Evolutionary conservation across 1,140 invertebrate genomes (phyloP).

Genomic region (Heliconius hewitsoni): DNA sequence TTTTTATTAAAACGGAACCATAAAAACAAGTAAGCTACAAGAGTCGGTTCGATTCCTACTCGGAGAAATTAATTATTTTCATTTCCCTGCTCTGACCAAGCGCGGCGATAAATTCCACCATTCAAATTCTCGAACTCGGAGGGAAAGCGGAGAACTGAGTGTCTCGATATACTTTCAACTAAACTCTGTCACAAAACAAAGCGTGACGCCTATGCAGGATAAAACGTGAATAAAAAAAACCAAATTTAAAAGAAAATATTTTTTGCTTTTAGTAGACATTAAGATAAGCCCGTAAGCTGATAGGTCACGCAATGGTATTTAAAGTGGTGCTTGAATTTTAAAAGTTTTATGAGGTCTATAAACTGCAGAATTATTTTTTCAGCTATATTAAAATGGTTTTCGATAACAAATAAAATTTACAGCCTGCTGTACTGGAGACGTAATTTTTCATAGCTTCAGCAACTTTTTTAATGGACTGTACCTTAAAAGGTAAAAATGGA

Average conservation of each 20-base stretch:
- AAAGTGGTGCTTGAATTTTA: neutral
- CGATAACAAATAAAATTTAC: neutral
- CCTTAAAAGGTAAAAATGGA: no score
- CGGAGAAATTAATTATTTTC: no score
- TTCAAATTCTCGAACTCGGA: no score
- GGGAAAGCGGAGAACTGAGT: no score
- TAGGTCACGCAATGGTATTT: slow-evolving; percentile 20
- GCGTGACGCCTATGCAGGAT: neutral
- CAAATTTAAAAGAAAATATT: neutral
- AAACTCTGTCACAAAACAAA: no score
- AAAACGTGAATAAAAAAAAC: neutral
- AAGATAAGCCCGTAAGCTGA: slow-evolving; percentile 11
- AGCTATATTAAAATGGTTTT: neutral
- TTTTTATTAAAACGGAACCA: no score
- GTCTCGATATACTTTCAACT: no score
- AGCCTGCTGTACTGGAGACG: neutral
- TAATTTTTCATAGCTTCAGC: neutral
- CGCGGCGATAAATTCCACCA: no score
- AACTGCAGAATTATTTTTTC: neutral
- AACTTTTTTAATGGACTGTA: no score
- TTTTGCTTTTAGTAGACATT: neutral
- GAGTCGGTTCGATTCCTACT: no score
- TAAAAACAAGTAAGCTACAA: no score
- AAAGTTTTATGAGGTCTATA: slow-evolving; percentile 4
- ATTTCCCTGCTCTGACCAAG: no score